Conservation (phyloP, 35 echinoderm and acorn worm species). For the Apostichopus japonicus region DNA sequence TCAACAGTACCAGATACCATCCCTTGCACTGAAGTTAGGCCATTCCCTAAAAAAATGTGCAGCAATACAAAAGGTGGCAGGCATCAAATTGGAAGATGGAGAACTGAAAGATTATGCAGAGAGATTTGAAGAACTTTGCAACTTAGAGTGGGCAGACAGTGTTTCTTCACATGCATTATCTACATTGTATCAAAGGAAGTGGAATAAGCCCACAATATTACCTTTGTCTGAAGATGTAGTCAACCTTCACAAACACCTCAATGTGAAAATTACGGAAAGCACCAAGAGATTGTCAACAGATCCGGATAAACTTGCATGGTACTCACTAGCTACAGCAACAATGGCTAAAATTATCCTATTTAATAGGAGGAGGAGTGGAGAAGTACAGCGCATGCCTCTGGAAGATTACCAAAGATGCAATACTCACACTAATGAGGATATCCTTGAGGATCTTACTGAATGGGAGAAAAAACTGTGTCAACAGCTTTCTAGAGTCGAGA, state of each 20-base stretch:
- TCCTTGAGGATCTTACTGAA: not conserved
- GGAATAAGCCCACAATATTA: too few species aligned
- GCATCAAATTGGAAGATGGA: slow-evolving; percentile 35
- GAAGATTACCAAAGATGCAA: slow-evolving; percentile 5
- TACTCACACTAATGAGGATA: not conserved
- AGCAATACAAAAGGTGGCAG: slow-evolving; percentile 52
- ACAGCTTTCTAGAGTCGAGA: slow-evolving; percentile 59
- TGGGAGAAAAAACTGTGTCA: slow-evolving; percentile 40
- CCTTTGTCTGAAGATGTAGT: too few species aligned
- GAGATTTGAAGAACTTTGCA: too few species aligned
- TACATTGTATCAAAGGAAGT: too few species aligned
- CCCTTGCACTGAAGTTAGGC: slow-evolving; percentile 74
- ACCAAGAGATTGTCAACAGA: too few species aligned
- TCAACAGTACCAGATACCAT: slow-evolving; percentile 59
- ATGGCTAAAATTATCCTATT: slow-evolving; percentile 28
- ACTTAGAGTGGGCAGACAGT: too few species aligned
- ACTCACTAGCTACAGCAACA: not conserved
- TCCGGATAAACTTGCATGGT: not conserved
- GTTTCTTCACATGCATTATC: too few species aligned
- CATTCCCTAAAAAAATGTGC: slow-evolving; percentile 68
- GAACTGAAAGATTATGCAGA: slow-evolving; percentile 6
- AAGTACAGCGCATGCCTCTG: not conserved
- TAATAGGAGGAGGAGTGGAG: slow-evolving; percentile 51
- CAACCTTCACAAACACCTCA: too few species aligned
- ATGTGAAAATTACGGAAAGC: too few species aligned